Conservation (phyloP, 92 coral and sea anemone genomes). For the Umimayanthus chanpuru region DNA sequence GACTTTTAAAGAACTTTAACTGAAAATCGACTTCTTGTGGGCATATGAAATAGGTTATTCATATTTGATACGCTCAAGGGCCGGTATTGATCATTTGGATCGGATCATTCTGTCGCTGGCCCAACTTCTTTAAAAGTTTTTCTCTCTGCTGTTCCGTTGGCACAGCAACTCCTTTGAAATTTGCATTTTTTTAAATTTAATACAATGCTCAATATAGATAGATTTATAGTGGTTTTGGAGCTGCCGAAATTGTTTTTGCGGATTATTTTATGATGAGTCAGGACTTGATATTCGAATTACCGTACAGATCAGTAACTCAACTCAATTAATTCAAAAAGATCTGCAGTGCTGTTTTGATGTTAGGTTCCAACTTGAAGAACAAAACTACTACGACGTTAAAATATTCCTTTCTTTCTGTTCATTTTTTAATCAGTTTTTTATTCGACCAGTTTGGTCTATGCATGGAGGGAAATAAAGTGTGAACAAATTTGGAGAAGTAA, state of each 20-base stretch:
- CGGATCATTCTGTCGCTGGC: not conserved
- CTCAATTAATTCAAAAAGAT: not conserved
- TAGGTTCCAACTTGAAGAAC: not conserved
- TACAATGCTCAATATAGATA: not conserved
- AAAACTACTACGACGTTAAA: too few relatives aligned
- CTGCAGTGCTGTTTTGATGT: not conserved
- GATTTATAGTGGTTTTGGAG: not conserved
- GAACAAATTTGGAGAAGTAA: too few relatives aligned
- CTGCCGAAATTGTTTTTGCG: not conserved
- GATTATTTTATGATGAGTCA: not conserved
- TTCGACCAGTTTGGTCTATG: not conserved
- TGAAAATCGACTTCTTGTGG: too few relatives aligned
- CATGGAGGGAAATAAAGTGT: not conserved
- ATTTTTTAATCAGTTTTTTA: too few relatives aligned
- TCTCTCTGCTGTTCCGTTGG: not conserved
- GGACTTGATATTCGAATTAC: not conserved
- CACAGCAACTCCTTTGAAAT: constrained; percentile 22
- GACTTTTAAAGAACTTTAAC: too few relatives aligned
- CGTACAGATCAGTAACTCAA: not conserved
- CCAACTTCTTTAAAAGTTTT: not conserved
- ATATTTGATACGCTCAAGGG: too few relatives aligned
- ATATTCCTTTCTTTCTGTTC: too few relatives aligned
- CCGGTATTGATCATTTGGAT: too few relatives aligned
- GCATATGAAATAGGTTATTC: too few relatives aligned
- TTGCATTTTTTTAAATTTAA: not conserved